These are phyloP conservation scores for Priocnemis perturbator DNA, from an alignment of 2,888 invertebrate genomes.

Conservation along the genomic window DNA sequence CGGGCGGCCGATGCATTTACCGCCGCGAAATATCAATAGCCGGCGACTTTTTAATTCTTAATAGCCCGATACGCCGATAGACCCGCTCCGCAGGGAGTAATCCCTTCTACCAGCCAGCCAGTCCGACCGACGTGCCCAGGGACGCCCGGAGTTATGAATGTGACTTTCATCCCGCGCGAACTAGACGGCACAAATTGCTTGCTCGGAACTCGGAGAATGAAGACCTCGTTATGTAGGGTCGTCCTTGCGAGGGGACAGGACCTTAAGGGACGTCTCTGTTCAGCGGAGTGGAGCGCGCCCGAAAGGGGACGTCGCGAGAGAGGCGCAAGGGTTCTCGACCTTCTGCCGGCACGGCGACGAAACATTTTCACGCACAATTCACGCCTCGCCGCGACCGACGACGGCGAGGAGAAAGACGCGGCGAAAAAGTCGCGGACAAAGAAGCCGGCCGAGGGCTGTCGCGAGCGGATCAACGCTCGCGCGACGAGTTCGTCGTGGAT, in stretches of 20 bases:
- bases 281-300: slow-evolving; percentile 14
- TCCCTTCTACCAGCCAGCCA: slow-evolving; percentile 22
- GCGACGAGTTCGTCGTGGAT: too few species aligned
- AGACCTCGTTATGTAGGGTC: slow-evolving; percentile 31
- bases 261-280: slow-evolving; percentile 21
- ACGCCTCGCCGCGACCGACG: slow-evolving; percentile 17
- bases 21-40: too few species aligned
- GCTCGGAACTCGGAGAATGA: slow-evolving; percentile 45
- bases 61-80: too few species aligned
- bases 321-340: slow-evolving; percentile 10
- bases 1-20: too few species aligned
- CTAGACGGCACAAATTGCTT: slow-evolving; percentile 48
- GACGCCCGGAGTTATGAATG: slow-evolving; percentile 28
- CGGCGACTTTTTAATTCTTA: too few species aligned
- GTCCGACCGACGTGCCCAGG: not conserved
- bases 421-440: too few species aligned
- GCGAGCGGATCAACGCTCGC: too few species aligned
- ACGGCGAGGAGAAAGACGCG: not conserved
- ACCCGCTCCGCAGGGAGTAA: not conserved
- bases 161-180: slow-evolving; percentile 44
- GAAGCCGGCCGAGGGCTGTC: too few species aligned
- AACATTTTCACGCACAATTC: slow-evolving; percentile 54
- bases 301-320: slow-evolving; percentile 26
- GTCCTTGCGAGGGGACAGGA: slow-evolving; percentile 20
- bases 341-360: slow-evolving; percentile 13